Evolutionary conservation across 2,113 vertebrate species (phyloP).

Genomic region (Hydropotes inermis): DNA sequence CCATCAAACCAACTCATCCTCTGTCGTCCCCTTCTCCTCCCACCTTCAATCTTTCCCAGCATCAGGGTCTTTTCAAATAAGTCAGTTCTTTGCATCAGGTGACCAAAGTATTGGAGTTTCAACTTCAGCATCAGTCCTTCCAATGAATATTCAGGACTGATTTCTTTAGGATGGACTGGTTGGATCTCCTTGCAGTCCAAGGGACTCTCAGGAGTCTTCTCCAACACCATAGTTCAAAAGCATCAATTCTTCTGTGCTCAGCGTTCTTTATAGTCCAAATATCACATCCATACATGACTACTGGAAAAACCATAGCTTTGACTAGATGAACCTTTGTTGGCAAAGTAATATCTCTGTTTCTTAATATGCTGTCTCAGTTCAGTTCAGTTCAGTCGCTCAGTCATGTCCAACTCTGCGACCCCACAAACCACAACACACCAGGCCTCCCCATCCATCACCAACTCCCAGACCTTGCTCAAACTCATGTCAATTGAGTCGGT

Average conservation of each 20-base stretch:
- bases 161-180: not conserved
- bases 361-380: not conserved
- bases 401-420: fast-evolving
- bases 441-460: not conserved
- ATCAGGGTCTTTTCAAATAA: not conserved
- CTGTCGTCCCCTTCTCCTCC: not conserved
- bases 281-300: not conserved
- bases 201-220: not conserved
- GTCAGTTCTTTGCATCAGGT: not conserved
- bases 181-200: not conserved
- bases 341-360: not conserved
- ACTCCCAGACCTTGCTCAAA: not conserved
- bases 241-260: not conserved
- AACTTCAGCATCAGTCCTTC: not conserved
- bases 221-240: not conserved
- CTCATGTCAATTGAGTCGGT: not conserved
- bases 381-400: not conserved
- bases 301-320: not conserved
- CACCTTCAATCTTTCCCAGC: not conserved
- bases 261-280: not conserved
- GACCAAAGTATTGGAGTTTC: not conserved
- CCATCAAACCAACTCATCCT: not conserved
- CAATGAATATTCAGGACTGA: not conserved
- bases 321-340: not conserved
- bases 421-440: not conserved